Evolutionary conservation across 2,888 invertebrate species (phyloP), one percentile per base, ranked within the genome.

Genomic region (Rhagophthalmus giganteus): DNA sequence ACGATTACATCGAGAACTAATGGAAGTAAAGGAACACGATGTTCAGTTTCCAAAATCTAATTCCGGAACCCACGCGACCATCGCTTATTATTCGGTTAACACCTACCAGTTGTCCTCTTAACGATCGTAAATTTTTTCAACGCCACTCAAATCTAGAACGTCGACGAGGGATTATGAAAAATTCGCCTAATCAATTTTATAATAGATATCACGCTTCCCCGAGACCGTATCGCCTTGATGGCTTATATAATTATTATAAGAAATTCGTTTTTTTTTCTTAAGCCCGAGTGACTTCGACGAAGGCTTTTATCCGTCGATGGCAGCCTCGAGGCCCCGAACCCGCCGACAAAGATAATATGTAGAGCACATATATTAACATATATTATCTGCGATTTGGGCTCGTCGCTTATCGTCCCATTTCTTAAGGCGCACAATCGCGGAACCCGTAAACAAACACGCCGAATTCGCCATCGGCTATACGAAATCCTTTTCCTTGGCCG

Each of bases 321-420:
- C 45, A 41, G 59, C 57, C 55, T 38, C 53, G 61, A 61, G 65
- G 58, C 66, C 64, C 63, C 67, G 66, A 68, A 65, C 66, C 60
- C 64, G 66, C 72, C 72, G 72, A 72, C 72, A 72, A 72, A 72
- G 71, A 66, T 72, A 71, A 72, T 72, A 72, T 72, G 71, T 72
- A 68, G 72, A 72, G 70, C 73, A 73, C 72, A 71, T 72, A 70
- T 64, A 72, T 72, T 72, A 70, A 66, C 72, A 72, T 72, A 72
- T 65, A 73, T 73, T 70, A 72, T 64, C 58, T 34, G 64, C 63
- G 63, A 56, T 51, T 8, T 46, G 44, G 50, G 49, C 37, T 14
- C 10, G 20, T 32, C 34, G 38, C 44, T 60, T 63, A 64, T 61
- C 57, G 57, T 58, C 57, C 46, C 39, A 51, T 52, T 52, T 48